Evolutionary conservation across 2,113 vertebrate species (phyloP).

Genomic region (Poecilia latipinna): DNA sequence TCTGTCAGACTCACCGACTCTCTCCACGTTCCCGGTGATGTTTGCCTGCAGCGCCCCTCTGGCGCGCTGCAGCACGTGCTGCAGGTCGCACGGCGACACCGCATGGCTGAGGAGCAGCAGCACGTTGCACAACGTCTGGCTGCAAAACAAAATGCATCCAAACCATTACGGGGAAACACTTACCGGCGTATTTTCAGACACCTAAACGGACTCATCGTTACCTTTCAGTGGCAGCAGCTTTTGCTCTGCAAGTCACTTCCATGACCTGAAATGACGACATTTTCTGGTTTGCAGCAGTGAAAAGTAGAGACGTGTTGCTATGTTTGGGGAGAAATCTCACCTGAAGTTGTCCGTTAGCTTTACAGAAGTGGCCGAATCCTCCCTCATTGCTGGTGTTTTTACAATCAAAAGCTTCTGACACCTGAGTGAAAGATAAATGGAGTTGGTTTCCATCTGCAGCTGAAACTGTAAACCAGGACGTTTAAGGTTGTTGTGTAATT

Average conservation of each 20-base stretch:
- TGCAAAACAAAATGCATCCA: slow-evolving; percentile 26
- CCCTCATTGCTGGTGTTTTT: not conserved
- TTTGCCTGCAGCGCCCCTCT: not conserved
- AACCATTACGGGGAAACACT: not conserved
- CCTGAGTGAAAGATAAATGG: slow-evolving; percentile 40
- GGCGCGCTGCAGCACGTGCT: slow-evolving; percentile 29
- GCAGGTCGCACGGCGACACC: slow-evolving; percentile 49
- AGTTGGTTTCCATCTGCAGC: not conserved
- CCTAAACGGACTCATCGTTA: not conserved
- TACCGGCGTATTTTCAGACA: not conserved
- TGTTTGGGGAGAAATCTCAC: not conserved
- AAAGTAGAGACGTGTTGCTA: not conserved
- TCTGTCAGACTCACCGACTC: slow-evolving; percentile 66
- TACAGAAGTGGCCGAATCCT: slow-evolving; percentile 30
- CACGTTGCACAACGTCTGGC: slow-evolving; percentile 57
- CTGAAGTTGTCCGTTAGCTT: not conserved
- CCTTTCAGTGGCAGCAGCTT: slow-evolving; percentile 3
- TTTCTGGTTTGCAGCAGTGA: not conserved
- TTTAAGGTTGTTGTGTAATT: not conserved
- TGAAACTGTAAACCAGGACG: not conserved
- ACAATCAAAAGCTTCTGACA: slow-evolving; percentile 51
- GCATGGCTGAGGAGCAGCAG: slow-evolving; percentile 54
- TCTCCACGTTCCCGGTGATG: slow-evolving; percentile 57
- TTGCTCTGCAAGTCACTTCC: slow-evolving; percentile 51
- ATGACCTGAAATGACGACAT: slow-evolving; percentile 29